Conservation (phyloP, 2,113 vertebrate species). For the Brienomyrus longianalis region DNA sequence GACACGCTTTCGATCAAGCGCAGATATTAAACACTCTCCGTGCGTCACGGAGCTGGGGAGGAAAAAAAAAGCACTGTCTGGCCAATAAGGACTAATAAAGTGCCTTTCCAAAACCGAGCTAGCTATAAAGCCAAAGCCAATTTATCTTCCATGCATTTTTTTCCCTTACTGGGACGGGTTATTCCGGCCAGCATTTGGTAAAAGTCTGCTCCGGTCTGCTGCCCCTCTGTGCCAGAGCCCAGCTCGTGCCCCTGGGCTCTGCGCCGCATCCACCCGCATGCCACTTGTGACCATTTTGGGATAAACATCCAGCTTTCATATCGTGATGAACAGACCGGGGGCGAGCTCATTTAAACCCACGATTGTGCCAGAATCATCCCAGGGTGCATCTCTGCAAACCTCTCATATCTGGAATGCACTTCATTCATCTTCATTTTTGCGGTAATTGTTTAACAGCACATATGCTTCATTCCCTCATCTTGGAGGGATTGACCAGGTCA, state of each 20-base stretch:
- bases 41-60: background rate
- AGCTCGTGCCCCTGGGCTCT: background rate
- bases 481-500: background rate
- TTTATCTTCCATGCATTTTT: slow-evolving; percentile 29
- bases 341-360: background rate
- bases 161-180: background rate
- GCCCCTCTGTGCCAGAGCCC: background rate
- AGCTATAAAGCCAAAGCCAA: slow-evolving; percentile 26
- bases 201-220: background rate
- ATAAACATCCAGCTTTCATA: background rate
- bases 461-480: background rate
- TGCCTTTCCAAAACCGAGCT: slow-evolving; percentile 26
- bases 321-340: background rate
- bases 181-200: slow-evolving; percentile 4
- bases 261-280: background rate
- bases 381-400: background rate
- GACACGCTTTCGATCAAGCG: slow-evolving; percentile 4
- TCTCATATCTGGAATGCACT: background rate
- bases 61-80: slow-evolving; percentile 3
- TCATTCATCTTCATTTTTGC: slow-evolving; percentile 1
- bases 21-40: slow-evolving; percentile 18
- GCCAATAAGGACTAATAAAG: slow-evolving; percentile 30
- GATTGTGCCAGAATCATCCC: background rate
- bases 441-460: background rate
- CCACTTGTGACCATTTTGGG: background rate